Percentiles rank a stretch among this genome's conserved stretches.
Evolutionary conservation across 1,140 invertebrate species (phyloP).

Genomic region (Platorchestia sp.): DNA sequence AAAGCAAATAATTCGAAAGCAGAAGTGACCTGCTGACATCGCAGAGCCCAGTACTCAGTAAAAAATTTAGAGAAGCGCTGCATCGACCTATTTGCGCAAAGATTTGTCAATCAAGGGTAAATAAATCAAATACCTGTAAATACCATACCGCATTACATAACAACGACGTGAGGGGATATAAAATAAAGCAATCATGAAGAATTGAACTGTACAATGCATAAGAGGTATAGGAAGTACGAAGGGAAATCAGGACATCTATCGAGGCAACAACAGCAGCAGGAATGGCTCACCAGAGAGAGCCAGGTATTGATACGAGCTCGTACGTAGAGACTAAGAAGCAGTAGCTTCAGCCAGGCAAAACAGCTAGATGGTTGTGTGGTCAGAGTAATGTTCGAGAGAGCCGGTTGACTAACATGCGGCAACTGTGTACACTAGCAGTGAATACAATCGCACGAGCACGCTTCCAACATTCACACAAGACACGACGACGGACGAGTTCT

Average conservation of each 20-base stretch:
- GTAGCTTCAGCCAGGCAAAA: background rate
- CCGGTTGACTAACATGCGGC: conserved; percentile 4
- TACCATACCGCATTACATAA: no score
- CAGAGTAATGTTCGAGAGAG: background rate
- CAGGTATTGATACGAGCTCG: background rate
- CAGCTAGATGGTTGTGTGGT: background rate
- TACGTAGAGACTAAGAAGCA: background rate
- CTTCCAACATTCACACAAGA: background rate
- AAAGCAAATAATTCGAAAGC: background rate
- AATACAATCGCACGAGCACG: background rate
- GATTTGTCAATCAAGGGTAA: no score
- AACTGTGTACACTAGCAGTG: background rate
- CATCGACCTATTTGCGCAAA: no score
- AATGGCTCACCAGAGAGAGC: background rate
- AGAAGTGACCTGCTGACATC: background rate
- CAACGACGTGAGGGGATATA: background rate
- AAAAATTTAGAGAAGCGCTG: background rate
- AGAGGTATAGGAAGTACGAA: background rate
- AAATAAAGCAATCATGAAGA: background rate
- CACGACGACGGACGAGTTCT: background rate
- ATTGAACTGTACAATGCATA: background rate
- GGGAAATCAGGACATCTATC: background rate
- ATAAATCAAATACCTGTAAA: no score
- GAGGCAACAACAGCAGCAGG: background rate
- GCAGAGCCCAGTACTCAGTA: background rate